phyloP scores from a whole-genome alignment of 2,113 vertebrate genomes.

The Entelurus aequoreus region DNA sequence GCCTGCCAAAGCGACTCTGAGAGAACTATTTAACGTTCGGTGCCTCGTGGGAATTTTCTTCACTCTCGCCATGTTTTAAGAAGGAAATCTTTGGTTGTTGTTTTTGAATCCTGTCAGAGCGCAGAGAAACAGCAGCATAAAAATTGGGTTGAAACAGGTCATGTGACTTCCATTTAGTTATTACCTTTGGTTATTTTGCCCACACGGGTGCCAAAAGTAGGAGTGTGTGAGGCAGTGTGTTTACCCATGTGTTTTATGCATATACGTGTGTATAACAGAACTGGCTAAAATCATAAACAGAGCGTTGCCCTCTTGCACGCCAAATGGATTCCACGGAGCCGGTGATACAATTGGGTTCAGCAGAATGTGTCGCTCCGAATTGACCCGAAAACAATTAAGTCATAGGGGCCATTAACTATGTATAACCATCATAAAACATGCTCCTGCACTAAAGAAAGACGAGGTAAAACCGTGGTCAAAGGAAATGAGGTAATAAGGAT shows the following conservation, averaged over 20 bases:
- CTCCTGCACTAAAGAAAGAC: slow-evolving; percentile 53
- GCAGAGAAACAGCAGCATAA: slow-evolving; percentile 43
- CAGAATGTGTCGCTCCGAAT: slow-evolving; percentile 73
- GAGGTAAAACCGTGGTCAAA: slow-evolving; percentile 71
- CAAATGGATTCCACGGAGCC: slow-evolving; percentile 50
- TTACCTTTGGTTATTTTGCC: slow-evolving; percentile 53
- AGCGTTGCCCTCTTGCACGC: slow-evolving; percentile 40
- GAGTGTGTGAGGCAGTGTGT: slow-evolving; percentile 51
- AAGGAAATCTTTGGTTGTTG: slow-evolving; percentile 53
- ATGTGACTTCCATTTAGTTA: slow-evolving; percentile 40
- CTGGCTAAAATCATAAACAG: slow-evolving; percentile 53
- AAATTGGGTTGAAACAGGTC: slow-evolving; percentile 46
- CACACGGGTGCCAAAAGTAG: slow-evolving; percentile 58
- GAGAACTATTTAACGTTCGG: slow-evolving; percentile 33
- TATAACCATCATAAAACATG: slow-evolving; percentile 74
- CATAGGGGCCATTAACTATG: slow-evolving; percentile 70
- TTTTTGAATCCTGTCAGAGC: slow-evolving; percentile 48
- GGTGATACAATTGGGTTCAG: slow-evolving; percentile 68
- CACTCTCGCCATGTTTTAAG: slow-evolving; percentile 47
- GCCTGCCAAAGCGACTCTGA: slow-evolving; percentile 49
- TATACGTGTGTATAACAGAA: slow-evolving; percentile 37
- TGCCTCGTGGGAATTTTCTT: slow-evolving; percentile 28
- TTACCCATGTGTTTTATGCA: slow-evolving; percentile 55
- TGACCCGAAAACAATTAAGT: slow-evolving; percentile 76
- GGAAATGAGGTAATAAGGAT: slow-evolving; percentile 78